phyloP scores from a whole-genome alignment of 2,888 invertebrate genomes.

The Parthenolecanium corni region DNA sequence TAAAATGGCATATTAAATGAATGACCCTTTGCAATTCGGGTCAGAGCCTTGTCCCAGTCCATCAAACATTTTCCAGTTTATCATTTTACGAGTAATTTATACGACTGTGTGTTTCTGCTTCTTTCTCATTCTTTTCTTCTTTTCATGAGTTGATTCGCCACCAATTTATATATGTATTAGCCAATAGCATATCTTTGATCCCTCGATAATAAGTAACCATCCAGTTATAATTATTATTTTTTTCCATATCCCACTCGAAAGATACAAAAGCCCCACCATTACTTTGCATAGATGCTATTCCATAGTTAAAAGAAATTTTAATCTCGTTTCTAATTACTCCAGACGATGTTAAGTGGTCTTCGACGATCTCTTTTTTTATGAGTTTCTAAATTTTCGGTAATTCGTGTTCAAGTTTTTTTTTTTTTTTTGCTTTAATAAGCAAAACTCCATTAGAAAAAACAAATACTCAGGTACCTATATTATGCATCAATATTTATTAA shows the following conservation, averaged over 20 bases:
- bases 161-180: not conserved
- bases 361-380: not conserved
- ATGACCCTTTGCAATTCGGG: constrained; percentile 25
- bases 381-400: no score
- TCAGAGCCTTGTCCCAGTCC: constrained; percentile 26
- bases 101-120: not conserved
- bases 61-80: constrained; percentile 19
- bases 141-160: constrained; percentile 1
- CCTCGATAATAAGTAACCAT: constrained; percentile 9
- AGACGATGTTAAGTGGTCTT: constrained; percentile 16
- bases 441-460: no score
- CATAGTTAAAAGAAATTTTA: constrained; percentile 23
- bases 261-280: constrained; percentile 18
- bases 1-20: constrained; percentile 8
- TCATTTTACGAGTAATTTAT: constrained; percentile 22
- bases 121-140: no score
- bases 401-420: no score
- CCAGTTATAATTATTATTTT: constrained; percentile 1
- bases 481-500: no score
- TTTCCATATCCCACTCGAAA: constrained; percentile 10
- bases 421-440: no score
- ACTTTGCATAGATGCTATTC: constrained; percentile 1
- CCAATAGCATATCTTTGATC: constrained; percentile 7
- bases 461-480: no score
- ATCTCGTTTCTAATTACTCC: constrained; percentile 20